A percentile compares a stretch with the other conserved stretches of the same genome.
Conservation (phyloP, 2,113 vertebrate genomes). For the Dipodomys spectabilis region DNA sequence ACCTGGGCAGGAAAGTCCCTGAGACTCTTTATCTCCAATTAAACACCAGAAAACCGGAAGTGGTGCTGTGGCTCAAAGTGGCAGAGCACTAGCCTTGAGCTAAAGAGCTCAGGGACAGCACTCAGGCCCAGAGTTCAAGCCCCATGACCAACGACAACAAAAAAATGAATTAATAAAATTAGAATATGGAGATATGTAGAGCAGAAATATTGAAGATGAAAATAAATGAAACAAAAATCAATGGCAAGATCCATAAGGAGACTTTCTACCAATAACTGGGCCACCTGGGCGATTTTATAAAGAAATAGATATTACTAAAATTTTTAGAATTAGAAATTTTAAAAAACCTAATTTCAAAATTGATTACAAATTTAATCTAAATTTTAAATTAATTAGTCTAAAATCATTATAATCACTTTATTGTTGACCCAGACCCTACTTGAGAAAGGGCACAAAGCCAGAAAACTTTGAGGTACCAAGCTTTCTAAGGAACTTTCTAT, state of each 20-base stretch:
- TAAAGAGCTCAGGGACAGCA: no score
- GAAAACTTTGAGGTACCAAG: neutral
- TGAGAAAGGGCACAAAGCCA: neutral
- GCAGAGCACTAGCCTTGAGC: no score
- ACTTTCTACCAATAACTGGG: neutral
- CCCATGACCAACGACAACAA: no score
- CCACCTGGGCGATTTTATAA: constrained; percentile 24
- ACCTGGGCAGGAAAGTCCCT: no score
- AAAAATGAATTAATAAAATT: neutral
- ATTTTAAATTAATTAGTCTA: neutral
- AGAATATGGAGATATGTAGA: neutral
- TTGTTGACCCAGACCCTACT: neutral
- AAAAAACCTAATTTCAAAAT: neutral
- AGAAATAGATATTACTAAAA: constrained; percentile 9
- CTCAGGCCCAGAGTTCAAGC: no score
- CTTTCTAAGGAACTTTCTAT: neutral
- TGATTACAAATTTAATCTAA: no score
- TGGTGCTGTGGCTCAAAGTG: no score
- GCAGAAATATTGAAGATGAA: neutral
- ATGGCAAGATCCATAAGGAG: neutral
- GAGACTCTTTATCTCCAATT: no score
- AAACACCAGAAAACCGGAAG: no score
- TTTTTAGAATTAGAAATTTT: neutral
- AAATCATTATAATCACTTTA: neutral
- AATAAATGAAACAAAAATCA: constrained; percentile 29